Evolutionary conservation across 2,888 invertebrate genomes (phyloP).

Genomic region (Branchinecta sandiegonensis): DNA sequence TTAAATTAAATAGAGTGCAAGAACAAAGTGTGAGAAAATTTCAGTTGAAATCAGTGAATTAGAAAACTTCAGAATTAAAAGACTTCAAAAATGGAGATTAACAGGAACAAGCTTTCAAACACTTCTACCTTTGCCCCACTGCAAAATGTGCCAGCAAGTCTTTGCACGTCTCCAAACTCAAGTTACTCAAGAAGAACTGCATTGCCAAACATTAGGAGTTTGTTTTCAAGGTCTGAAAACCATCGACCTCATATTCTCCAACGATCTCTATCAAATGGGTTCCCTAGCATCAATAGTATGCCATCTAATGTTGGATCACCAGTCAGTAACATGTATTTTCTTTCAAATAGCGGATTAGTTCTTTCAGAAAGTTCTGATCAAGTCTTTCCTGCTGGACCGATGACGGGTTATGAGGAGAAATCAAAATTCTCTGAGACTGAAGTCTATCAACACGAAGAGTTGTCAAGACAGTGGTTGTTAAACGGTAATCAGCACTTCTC

Average conservation of each 20-base stretch:
- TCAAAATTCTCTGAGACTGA: no score
- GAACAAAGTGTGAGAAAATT: no score
- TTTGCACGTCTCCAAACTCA: background rate
- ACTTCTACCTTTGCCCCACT: no score
- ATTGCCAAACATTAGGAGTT: background rate
- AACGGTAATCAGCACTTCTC: no score
- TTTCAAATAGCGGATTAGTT: no score
- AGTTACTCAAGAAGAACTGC: background rate
- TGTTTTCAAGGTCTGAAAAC: background rate
- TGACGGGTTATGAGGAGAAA: background rate
- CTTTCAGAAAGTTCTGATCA: background rate
- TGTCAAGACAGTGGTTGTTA: background rate
- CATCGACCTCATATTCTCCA: background rate
- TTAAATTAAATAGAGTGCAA: no score
- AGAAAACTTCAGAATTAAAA: no score
- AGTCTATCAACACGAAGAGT: background rate
- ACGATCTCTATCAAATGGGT: no score
- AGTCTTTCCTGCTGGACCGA: background rate
- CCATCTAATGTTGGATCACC: background rate
- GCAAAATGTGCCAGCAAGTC: background rate
- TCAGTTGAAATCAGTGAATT: no score
- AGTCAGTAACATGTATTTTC: no score
- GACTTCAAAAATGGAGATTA: no score
- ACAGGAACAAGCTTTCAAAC: no score
- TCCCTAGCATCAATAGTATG: background rate